A percentile compares a stretch with the other conserved stretches of the same genome.
Evolutionary conservation across 2,888 invertebrate genomes (phyloP).

Genomic region (Gisinianus flammeolus): DNA sequence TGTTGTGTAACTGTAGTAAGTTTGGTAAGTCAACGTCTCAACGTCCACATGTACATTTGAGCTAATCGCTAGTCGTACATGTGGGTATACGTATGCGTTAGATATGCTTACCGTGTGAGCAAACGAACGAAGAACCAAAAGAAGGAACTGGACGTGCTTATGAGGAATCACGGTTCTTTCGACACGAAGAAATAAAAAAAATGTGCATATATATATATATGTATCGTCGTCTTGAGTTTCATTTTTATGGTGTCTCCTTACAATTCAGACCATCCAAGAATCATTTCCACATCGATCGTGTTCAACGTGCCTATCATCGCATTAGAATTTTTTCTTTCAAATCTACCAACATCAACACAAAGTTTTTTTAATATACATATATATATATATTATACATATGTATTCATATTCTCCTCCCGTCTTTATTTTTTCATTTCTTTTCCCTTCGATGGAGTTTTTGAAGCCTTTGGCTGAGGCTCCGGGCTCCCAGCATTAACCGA

Average conservation of each 20-base stretch:
- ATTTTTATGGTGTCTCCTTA: not conserved
- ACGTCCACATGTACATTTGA: too few species aligned
- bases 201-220: too few species aligned
- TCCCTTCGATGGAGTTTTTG: not conserved
- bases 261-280: not conserved
- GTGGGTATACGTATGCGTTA: too few species aligned
- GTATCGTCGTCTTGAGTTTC: not conserved
- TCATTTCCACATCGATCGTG: conserved; percentile 13
- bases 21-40: too few species aligned
- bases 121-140: too few species aligned
- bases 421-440: not conserved
- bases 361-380: not conserved
- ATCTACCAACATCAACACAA: not conserved
- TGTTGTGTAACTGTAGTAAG: too few species aligned
- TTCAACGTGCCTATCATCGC: not conserved
- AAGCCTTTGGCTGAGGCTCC: too few species aligned
- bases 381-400: not conserved
- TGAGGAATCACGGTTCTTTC: not conserved
- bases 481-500: too few species aligned
- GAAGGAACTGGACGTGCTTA: not conserved
- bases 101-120: too few species aligned
- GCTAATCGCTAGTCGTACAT: too few species aligned
- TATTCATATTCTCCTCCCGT: not conserved
- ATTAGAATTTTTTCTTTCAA: not conserved
- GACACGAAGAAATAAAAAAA: too few species aligned